Base-by-base conservation (phyloP, 2,888 invertebrate species). In the Plemyria rubiginata region DNA sequence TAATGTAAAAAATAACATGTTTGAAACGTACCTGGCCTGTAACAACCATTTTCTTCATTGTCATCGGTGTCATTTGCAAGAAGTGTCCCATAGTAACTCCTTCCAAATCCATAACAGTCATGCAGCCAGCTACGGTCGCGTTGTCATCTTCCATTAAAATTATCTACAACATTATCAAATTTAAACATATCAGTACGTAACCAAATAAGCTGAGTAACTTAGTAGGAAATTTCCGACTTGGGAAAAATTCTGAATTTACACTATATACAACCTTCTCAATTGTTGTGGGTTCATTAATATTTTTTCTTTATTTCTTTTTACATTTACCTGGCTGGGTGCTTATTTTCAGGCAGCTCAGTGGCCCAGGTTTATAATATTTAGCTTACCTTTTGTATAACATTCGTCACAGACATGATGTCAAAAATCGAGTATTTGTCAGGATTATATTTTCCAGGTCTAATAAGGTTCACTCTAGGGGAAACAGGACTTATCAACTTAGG, bases 131-230 rank as follows among this genome's bases (percentile, higher is more conserved):
- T 0, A 94, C 77, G 2, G 88, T 77, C 0, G 84, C 78, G 60
- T 90, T 86, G 70, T 95, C 95, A 72, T 94, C 93, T 66, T 94
- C 94, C 66, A 92, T 76, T 36, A 94, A 61, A 13, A 88, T 45
- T 61, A 94, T 88, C 85, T 90, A 56, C 80, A 43, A 32, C 11
- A 8, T 11, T 13, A 29, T 4, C 32, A n/a, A 45, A 49, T 13
- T 7, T 22, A 52, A 41, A 36, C 5, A 1, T 22, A 22, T 22
- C n/a, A n/a, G n/a, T n/a, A n/a, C n/a, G n/a, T n/a, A n/a, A n/a
- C n/a, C n/a, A n/a, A n/a, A n/a, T n/a, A n/a, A n/a, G n/a, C n/a
- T n/a, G n/a, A n/a, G n/a, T n/a, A n/a, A n/a, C n/a, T n/a, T n/a
- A n/a, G n/a, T n/a, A n/a, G n/a, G n/a, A n/a, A n/a, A n/a, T n/a